These are phyloP conservation scores for Tachina fera DNA, from an alignment of 2,888 invertebrate species.

Conservation along the genomic window DNA sequence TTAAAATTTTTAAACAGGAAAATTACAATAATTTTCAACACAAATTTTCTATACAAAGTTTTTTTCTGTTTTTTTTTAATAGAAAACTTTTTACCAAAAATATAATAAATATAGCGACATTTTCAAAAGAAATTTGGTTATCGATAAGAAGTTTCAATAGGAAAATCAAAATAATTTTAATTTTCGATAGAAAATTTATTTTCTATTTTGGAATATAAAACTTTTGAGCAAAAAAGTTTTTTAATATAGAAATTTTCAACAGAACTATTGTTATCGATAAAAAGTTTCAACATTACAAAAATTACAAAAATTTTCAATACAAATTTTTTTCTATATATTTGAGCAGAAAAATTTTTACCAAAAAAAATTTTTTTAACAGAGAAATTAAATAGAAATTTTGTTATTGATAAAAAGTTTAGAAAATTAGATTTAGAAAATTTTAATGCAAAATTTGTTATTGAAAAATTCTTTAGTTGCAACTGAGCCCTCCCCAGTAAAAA, in stretches of 20 bases:
- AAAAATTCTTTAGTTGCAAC: no score
- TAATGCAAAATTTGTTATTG: no score
- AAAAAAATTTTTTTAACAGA: not conserved
- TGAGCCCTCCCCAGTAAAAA: no score
- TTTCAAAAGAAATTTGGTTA: not conserved
- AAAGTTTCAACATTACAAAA: not conserved
- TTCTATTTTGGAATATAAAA: no score
- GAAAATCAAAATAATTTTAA: not conserved
- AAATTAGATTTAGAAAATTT: no score
- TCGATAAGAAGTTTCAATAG: not conserved
- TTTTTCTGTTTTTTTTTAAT: not conserved
- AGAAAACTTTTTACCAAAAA: no score
- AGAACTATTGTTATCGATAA: not conserved
- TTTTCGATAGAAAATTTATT: no score
- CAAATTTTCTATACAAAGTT: no score
- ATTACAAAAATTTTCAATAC: not conserved
- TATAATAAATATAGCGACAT: no score
- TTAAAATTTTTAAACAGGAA: not conserved
- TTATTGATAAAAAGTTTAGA: not conserved
- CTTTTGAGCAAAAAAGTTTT: no score
- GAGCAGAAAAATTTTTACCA: not conserved
- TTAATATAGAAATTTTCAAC: not conserved
- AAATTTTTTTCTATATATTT: not conserved
- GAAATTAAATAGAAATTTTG: not conserved
- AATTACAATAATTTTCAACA: not conserved